Evolutionary conservation across 1,140 invertebrate species (phyloP), one percentile per base, ranked within the genome.

Genomic region (Coelopa frigida): DNA sequence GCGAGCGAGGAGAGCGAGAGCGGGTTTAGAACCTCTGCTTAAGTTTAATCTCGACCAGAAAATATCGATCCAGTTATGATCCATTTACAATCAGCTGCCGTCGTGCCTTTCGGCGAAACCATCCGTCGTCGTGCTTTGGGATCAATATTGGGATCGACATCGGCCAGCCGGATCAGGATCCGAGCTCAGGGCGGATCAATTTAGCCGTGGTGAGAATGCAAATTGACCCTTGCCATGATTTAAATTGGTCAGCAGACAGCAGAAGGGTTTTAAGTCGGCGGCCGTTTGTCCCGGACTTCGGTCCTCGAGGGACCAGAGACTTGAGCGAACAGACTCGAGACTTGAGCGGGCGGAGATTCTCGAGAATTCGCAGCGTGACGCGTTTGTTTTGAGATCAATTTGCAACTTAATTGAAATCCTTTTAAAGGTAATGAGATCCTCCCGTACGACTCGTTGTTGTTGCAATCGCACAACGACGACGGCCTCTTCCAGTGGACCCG

Each of bases 361-460:
- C 15, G 17, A 23, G 44, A 21, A 32, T 18, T 15, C 44, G 22
- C 44, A 46, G 44, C 44, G 32, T 39, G 44, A 46, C 36, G 24
- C 37, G 24, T 64, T 64, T 64, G 61, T 65, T 61, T 59, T 55
- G 56, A 52, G 59, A 65, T 65, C 61, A 65, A 65, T 65, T 65
- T 65, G 61, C 52, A 60, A 59, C 56, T 57, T 65, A 65, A 65
- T 65, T 65, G 57, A 65, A 65, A 65, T 65, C 61, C 59, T 65
- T 65, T 65, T 65, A 61, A 65, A 64, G 56, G 29, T 63, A 63
- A 63, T 63, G 56, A 63, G 60, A 42, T 42, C 40, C 40, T 18
- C 11, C 12, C n/a, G n/a, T n/a, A n/a, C n/a, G n/a, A n/a, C n/a
- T n/a, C n/a, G n/a, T n/a, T n/a, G n/a, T n/a, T n/a, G n/a, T n/a